Evolutionary conservation across 2,797 vertebrate species (phyloP).

Genomic region (Anolis apletophallus): DNA sequence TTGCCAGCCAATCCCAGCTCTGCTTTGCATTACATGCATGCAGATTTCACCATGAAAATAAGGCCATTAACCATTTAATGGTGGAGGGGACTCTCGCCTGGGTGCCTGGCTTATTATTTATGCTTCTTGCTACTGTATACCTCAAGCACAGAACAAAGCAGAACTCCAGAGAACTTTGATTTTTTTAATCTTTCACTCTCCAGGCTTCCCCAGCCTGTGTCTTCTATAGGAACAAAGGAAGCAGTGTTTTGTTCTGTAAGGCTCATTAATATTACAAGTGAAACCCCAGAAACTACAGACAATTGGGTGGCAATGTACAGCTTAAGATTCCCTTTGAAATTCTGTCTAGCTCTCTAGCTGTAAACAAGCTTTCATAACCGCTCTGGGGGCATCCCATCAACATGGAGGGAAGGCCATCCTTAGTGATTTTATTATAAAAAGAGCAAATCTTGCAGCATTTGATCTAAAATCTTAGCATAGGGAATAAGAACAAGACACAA

Average conservation of each 20-base stretch:
- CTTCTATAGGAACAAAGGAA: slow-evolving; percentile 55
- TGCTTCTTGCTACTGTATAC: not conserved
- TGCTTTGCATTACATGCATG: slow-evolving; percentile 27
- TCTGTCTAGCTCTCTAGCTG: not conserved
- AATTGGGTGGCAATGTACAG: slow-evolving; percentile 30
- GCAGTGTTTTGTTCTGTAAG: slow-evolving; percentile 31
- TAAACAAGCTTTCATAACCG: slow-evolving; percentile 3
- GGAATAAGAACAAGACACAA: not conserved
- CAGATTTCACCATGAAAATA: slow-evolving; percentile 12
- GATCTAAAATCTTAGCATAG: not conserved
- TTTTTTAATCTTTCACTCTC: not conserved
- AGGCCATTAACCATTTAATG: not conserved
- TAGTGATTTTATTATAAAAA: not conserved
- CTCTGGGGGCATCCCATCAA: not conserved
- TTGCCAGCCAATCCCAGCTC: slow-evolving; percentile 53
- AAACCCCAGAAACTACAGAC: slow-evolving; percentile 5
- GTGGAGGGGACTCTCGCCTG: not conserved
- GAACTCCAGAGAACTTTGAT: not conserved
- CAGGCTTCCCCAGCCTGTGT: not conserved
- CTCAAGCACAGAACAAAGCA: not conserved
- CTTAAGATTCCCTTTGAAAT: slow-evolving; percentile 7
- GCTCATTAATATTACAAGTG: slow-evolving; percentile 48
- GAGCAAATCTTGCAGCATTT: slow-evolving; percentile 27
- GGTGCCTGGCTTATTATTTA: not conserved
- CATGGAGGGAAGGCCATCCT: slow-evolving; percentile 6